Evolutionary conservation across 2,113 vertebrate species (phyloP).

Genomic region (Maccullochella peelii): DNA sequence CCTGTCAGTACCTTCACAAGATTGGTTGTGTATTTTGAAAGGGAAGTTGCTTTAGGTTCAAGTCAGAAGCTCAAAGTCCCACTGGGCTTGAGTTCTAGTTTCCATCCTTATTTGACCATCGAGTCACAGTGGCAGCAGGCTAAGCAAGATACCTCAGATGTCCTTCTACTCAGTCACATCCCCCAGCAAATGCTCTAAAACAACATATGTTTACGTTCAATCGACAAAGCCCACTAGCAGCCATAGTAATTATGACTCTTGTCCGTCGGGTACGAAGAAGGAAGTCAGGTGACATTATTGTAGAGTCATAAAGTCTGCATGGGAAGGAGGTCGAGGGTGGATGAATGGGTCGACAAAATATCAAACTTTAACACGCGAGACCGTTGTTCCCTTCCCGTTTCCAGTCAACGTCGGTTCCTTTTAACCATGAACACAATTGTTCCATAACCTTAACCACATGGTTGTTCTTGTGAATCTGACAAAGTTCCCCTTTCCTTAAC

Average conservation of each 20-base stretch:
- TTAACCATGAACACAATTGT: not conserved
- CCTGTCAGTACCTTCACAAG: not conserved
- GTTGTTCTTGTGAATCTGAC: not conserved
- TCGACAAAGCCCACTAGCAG: not conserved
- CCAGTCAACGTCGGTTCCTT: not conserved
- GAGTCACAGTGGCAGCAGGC: not conserved
- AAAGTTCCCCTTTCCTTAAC: no score
- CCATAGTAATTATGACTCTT: not conserved
- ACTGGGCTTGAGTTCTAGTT: conserved; percentile 12
- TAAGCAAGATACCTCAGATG: not conserved
- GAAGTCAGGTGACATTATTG: not conserved
- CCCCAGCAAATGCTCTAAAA: not conserved
- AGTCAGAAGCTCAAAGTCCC: not conserved
- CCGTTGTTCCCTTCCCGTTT: not conserved
- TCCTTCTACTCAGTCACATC: conserved; percentile 8
- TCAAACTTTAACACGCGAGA: not conserved
- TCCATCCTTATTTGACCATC: not conserved
- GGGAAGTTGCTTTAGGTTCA: not conserved
- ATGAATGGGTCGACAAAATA: no score
- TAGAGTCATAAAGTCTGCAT: not conserved
- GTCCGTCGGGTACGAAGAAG: no score
- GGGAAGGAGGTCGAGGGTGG: no score
- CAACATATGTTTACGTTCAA: not conserved
- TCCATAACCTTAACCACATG: not conserved
- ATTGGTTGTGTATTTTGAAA: not conserved